A percentile compares a stretch with the other conserved stretches of the same genome.
phyloP scores from a whole-genome alignment of 2,888 invertebrate species.

The Torymus tubicola region DNA sequence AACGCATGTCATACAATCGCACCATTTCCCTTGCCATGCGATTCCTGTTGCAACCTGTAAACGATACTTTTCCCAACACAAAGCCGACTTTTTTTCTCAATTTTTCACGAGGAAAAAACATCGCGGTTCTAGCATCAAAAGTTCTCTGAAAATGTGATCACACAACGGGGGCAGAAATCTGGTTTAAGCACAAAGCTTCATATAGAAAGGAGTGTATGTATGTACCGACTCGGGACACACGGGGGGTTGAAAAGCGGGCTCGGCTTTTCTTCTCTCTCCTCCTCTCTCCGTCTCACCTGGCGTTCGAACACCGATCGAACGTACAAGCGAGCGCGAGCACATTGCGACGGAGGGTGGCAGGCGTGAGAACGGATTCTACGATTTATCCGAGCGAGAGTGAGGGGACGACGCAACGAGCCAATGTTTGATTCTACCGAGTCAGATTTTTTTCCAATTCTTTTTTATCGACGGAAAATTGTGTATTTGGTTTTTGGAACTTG shows the following conservation, averaged over 20 bases:
- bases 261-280: slow-evolving; percentile 36
- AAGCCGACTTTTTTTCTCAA: slow-evolving; percentile 2
- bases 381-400: slow-evolving; percentile 22
- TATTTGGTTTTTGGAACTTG: not conserved
- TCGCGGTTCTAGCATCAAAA: not conserved
- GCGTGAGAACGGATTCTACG: slow-evolving; percentile 52
- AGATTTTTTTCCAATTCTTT: not conserved
- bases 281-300: slow-evolving; percentile 59
- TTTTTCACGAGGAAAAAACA: slow-evolving; percentile 15
- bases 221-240: not conserved
- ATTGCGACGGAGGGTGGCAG: slow-evolving; percentile 33
- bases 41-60: slow-evolving; percentile 10
- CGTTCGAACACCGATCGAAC: slow-evolving; percentile 39
- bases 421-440: slow-evolving; percentile 3
- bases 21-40: not conserved
- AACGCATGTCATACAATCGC: not conserved
- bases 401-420: not conserved
- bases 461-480: not conserved
- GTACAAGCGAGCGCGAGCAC: not conserved
- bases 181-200: slow-evolving; percentile 11
- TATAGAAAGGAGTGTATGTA: slow-evolving; percentile 21
- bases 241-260: slow-evolving; percentile 26
- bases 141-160: slow-evolving; percentile 11
- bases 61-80: slow-evolving; percentile 22
- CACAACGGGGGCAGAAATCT: slow-evolving; percentile 1